Evolutionary conservation across 1,140 invertebrate species (phyloP).

Genomic region (Tetramorium parvispinum): DNA sequence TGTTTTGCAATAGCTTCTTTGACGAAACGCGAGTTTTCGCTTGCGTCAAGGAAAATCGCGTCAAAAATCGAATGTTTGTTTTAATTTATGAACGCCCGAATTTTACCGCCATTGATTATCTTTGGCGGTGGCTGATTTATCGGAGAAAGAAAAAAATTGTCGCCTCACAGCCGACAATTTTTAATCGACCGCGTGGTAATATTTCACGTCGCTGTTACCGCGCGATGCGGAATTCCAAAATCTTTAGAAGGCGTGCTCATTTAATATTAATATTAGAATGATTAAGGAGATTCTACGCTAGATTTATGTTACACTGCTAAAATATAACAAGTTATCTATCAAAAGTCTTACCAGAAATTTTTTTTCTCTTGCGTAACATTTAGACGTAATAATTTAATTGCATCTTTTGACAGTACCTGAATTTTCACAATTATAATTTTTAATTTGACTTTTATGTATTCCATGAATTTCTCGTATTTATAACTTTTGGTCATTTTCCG

Average conservation of each 20-base stretch:
- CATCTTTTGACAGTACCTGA: not conserved
- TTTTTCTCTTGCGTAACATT: not conserved
- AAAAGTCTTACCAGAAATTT: not conserved
- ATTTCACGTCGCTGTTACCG: not conserved
- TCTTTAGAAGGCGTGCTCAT: not conserved
- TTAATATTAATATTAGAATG: not conserved
- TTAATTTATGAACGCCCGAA: conserved; percentile 38
- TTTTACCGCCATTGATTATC: conserved; percentile 21
- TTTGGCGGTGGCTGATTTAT: conserved; percentile 18
- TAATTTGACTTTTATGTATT: not conserved
- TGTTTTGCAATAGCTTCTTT: conserved; percentile 1
- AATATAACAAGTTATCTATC: not conserved
- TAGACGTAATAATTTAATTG: not conserved
- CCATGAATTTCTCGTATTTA: not conserved
- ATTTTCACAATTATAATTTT: not conserved
- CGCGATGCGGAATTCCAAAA: not conserved
- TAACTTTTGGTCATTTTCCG: not conserved
- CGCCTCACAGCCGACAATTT: not conserved
- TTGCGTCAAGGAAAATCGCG: conserved; percentile 15
- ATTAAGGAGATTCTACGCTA: not conserved
- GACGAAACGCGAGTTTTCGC: conserved; percentile 35
- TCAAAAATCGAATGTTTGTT: conserved; percentile 15
- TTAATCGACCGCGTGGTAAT: not conserved
- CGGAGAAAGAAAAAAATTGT: conserved; percentile 4
- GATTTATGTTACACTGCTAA: not conserved